Evolutionary conservation across 64 coral and sea anemone genomes (phyloP), one percentile per base, ranked within the genome.

Genomic region (Cladopsammia gracilis): DNA sequence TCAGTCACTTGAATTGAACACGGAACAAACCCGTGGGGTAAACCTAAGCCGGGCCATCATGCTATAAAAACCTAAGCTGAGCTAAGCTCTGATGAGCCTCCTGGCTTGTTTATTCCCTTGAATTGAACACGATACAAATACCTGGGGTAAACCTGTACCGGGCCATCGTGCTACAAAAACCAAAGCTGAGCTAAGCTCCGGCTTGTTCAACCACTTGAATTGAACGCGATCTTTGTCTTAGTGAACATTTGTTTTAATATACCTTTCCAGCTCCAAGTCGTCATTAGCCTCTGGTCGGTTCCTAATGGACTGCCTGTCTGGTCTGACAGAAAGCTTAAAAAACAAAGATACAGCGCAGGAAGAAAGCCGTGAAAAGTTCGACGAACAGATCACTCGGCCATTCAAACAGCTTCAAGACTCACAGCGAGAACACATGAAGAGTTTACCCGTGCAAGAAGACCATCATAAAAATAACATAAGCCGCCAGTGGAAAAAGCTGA

Each of bases 231-330:
- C 34, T 34, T 34, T 34, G 34, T 57, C 6, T 54, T 56, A 6
- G 16, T 62, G 11, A 52, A 12, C 15, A 4, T 42, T 89, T 60
- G 13, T 43, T 70, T 20, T 42, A 9, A 20, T 48, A 15, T 92
- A 5, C 64, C 2, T 51, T 57, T 50, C 13, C 46, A 98, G 96
- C 54, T 84, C 78, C 24, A 73, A 99, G 72, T 93, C 94, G 0
- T 89, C 94, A 4, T 79, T 99, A 59, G 88, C 89, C 15, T 99
- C 98, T 7, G 98, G 98, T 58, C 83, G 94, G 2, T 99, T 99
- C 65, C 96, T 91, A 91, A 99, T 99, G 98, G 88, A 96, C 43
- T 99, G 98, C 78, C 77, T 99, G 23, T 96, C 90, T 45, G 94
- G 88, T 24, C 72, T 96, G 3, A 94, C 90, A 20, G 64, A 20